phyloP scores from a whole-genome alignment of 2,797 vertebrate species.

The Thamnophis elegans region DNA sequence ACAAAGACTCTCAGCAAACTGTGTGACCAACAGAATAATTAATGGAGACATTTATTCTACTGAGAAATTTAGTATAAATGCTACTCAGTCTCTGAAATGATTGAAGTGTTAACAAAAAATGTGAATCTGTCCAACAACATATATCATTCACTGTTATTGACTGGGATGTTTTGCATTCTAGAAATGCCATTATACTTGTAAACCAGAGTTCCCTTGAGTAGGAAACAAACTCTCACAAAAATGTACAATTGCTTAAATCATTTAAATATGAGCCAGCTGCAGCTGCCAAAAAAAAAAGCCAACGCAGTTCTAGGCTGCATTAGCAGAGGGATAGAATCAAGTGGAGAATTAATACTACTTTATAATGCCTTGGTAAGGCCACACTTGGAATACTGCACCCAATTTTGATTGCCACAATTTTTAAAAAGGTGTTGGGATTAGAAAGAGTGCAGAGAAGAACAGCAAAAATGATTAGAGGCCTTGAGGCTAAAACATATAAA shows the following conservation, averaged over 20 bases:
- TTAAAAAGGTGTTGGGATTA: no score
- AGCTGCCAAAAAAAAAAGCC: no score
- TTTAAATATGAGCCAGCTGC: no score
- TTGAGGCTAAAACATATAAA: no score
- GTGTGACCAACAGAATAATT: conserved; percentile 51
- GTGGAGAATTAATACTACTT: no score
- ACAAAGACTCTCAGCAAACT: conserved; percentile 48
- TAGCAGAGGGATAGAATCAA: no score
- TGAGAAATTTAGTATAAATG: conserved; percentile 50
- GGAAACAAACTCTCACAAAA: background rate
- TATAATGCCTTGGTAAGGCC: no score
- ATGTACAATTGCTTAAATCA: background rate
- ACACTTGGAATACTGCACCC: no score
- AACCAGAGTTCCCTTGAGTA: conserved; percentile 4
- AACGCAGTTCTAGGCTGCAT: no score
- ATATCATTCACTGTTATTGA: conserved; percentile 47
- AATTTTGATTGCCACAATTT: no score
- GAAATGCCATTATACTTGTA: conserved; percentile 9
- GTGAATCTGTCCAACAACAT: conserved; percentile 41
- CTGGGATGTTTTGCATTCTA: conserved; percentile 38
- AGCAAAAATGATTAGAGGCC: no score
- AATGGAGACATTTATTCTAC: conserved; percentile 37
- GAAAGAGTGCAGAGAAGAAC: no score
- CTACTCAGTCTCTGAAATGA: conserved; percentile 47
- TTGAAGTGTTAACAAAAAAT: conserved; percentile 53